Percentiles rank a stretch among this genome's conserved stretches.
phyloP scores from a whole-genome alignment of 2,113 vertebrate species.

The Pampusana beccarii region DNA sequence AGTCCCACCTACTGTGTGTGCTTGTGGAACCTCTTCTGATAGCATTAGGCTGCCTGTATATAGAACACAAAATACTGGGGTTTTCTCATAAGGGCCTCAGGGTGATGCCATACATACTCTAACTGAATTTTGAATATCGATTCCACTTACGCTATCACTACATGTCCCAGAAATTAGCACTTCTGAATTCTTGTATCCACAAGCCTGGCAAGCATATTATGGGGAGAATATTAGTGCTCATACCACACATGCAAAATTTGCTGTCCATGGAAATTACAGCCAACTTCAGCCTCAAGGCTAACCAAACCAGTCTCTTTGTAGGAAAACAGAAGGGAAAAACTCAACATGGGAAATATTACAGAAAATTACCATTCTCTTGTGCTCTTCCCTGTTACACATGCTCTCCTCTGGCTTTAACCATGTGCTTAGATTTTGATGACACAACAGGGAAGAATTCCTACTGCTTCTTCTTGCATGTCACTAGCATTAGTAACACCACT shows the following conservation, averaged over 20 bases:
- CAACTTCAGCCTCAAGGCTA: background rate
- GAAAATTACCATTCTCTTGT: background rate
- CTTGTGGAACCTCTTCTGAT: background rate
- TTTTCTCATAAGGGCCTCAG: background rate
- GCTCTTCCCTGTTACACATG: background rate
- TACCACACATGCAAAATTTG: background rate
- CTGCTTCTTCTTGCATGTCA: background rate
- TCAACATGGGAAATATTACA: background rate
- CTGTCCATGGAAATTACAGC: background rate
- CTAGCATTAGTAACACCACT: background rate
- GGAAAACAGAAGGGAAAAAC: background rate
- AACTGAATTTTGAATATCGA: background rate
- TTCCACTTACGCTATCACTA: background rate
- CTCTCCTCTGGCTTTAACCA: background rate
- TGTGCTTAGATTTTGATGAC: slow-evolving; percentile 1
- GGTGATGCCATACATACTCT: background rate
- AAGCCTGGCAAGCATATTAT: background rate
- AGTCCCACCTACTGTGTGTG: background rate
- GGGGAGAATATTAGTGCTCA: background rate
- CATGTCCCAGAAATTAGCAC: background rate
- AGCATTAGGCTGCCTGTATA: background rate
- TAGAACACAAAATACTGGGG: background rate
- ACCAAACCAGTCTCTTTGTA: background rate
- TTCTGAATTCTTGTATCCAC: background rate
- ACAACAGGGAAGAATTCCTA: background rate